Evolutionary conservation across 1,140 invertebrate species (phyloP).

Genomic region (Spodoptera frugiperda): DNA sequence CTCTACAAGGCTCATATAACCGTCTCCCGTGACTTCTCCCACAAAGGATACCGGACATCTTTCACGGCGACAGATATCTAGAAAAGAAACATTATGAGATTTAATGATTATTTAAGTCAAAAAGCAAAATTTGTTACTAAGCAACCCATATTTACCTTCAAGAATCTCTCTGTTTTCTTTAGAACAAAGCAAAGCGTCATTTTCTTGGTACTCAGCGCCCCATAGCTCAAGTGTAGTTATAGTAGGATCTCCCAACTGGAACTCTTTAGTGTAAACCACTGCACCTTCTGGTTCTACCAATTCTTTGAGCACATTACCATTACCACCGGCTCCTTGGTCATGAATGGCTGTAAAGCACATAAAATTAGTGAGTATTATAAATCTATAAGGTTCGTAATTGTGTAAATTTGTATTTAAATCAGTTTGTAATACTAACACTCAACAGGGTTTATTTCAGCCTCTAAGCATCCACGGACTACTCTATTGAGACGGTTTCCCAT

Average conservation of each 20-base stretch:
- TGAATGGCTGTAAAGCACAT: conserved; percentile 89
- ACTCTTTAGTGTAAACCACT: conserved; percentile 94
- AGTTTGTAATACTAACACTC: conserved; percentile 86
- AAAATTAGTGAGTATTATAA: conserved; percentile 1
- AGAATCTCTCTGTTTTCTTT: conserved; percentile 89
- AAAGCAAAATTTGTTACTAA: too few species aligned
- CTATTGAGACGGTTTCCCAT: conserved; percentile 99
- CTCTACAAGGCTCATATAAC: conserved; percentile 92
- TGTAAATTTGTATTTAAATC: background rate
- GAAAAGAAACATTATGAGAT: conserved; percentile 37
- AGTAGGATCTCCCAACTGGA: conserved; percentile 97
- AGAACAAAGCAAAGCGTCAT: conserved; percentile 94
- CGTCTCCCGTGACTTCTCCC: conserved; percentile 95
- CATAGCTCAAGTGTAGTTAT: conserved; percentile 97
- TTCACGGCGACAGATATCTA: conserved; percentile 93
- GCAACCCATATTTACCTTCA: conserved; percentile 70
- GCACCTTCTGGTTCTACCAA: conserved; percentile 97
- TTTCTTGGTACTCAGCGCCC: conserved; percentile 99
- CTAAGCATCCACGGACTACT: conserved; percentile 96
- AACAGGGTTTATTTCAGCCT: conserved; percentile 95
- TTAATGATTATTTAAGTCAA: too few species aligned
- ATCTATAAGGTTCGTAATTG: background rate
- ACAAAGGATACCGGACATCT: conserved; percentile 97
- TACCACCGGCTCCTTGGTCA: conserved; percentile 98
- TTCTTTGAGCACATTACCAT: conserved; percentile 99